phyloP scores from a whole-genome alignment of 2,113 vertebrate genomes.

The Theropithecus gelada region DNA sequence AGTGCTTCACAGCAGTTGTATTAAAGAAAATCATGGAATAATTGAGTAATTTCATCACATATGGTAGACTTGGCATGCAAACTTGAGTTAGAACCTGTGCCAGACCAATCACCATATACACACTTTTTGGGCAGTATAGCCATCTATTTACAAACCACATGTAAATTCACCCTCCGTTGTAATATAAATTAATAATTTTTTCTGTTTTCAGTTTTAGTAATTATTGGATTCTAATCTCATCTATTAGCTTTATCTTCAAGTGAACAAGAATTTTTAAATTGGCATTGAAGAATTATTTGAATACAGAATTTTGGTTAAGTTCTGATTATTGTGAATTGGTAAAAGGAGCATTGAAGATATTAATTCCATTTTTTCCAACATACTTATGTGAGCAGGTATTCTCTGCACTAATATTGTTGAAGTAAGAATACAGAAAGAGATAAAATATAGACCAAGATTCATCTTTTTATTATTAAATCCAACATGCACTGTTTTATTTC shows the following conservation, averaged over 20 bases:
- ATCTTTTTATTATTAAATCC: not conserved
- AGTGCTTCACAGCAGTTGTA: not conserved
- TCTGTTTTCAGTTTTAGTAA: not conserved
- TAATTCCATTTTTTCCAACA: not conserved
- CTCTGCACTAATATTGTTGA: not conserved
- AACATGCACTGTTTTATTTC: not conserved
- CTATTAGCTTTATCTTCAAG: not conserved
- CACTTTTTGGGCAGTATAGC: not conserved
- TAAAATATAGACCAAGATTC: not conserved
- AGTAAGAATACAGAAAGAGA: not conserved
- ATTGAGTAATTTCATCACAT: not conserved
- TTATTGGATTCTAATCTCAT: not conserved
- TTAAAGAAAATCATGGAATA: not conserved
- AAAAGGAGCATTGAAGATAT: not conserved
- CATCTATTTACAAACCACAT: not conserved
- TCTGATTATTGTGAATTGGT: slow-evolving; percentile 16
- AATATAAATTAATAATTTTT: not conserved
- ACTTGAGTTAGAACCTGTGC: not conserved
- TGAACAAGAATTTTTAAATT: not conserved
- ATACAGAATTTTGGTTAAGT: not conserved
- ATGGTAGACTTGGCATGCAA: not conserved
- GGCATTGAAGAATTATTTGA: not conserved
- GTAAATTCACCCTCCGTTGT: not conserved
- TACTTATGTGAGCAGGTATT: not conserved
- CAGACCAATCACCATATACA: not conserved